Percentiles rank a stretch among this genome's conserved stretches.
Conservation (phyloP, 2,113 vertebrate species). For the Tachysurus fulvidraco region DNA sequence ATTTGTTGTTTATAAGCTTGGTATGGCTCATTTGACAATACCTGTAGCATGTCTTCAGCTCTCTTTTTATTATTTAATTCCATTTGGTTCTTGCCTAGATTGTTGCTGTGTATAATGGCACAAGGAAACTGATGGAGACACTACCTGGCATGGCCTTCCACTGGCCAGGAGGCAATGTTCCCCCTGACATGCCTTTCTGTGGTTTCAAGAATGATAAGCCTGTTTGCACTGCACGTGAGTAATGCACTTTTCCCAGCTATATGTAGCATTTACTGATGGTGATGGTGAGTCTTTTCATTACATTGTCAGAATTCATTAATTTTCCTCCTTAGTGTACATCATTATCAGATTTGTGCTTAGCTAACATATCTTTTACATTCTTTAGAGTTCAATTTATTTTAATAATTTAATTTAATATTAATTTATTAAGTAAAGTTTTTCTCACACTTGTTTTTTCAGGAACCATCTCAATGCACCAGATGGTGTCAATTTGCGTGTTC, state of each 20-base stretch:
- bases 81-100: conserved; percentile 69
- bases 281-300: background rate
- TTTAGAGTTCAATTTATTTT: background rate
- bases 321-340: background rate
- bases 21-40: background rate
- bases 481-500: conserved; percentile 82
- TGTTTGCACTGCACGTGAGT: conserved; percentile 63
- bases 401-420: background rate
- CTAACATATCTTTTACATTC: background rate
- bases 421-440: background rate
- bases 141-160: conserved; percentile 71
- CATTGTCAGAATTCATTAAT: background rate
- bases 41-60: background rate
- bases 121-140: conserved; percentile 73
- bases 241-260: background rate
- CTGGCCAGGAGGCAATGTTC: conserved; percentile 81
- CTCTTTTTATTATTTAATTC: background rate
- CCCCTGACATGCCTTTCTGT: conserved; percentile 80
- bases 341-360: background rate
- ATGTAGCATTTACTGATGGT: background rate
- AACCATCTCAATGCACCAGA: conserved; percentile 80
- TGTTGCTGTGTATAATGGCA: conserved; percentile 83
- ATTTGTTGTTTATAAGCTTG: background rate
- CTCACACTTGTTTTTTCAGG: conserved; percentile 62
- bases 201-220: conserved; percentile 84